Percentiles rank a stretch among this genome's conserved stretches.
Conservation (phyloP, 2,797 vertebrate species). For the Psittacula echo region DNA sequence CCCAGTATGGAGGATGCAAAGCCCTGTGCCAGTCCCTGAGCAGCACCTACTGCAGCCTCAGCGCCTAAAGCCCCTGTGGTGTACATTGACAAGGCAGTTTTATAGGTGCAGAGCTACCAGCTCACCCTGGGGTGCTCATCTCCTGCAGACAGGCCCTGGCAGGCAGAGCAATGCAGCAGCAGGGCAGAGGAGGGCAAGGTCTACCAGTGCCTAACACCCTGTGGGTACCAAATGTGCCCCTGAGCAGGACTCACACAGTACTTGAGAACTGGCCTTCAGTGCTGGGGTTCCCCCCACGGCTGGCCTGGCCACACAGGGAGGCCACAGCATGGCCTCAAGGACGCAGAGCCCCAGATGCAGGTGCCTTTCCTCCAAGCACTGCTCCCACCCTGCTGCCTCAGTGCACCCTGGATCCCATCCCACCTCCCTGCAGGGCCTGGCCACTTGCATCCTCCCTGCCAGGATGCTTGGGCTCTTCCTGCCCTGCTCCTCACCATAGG, state of each 20-base stretch:
- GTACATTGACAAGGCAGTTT: not conserved
- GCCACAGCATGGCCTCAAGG: not conserved
- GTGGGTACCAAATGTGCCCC: not conserved
- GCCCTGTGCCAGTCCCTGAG: not conserved
- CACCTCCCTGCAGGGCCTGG: not conserved
- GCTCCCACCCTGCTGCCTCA: accelerated
- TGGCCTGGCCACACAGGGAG: not conserved
- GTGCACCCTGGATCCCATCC: not conserved
- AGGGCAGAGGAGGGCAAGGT: accelerated
- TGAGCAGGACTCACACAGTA: accelerated
- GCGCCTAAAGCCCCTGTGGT: accelerated
- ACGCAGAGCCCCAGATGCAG: not conserved
- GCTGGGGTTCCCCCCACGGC: not conserved
- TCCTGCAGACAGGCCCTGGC: not conserved
- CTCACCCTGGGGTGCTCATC: not conserved
- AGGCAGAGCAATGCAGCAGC: not conserved
- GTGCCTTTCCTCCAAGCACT: accelerated
- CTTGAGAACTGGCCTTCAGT: not conserved
- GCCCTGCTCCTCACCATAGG: not conserved
- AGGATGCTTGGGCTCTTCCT: not conserved
- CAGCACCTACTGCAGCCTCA: not conserved
- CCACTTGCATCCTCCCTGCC: not conserved
- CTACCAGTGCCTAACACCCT: not conserved
- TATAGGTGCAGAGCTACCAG: not conserved
- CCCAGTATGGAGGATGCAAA: accelerated